Conservation (phyloP, 2,797 vertebrate genomes). For the Cossypha polioptera region DNA sequence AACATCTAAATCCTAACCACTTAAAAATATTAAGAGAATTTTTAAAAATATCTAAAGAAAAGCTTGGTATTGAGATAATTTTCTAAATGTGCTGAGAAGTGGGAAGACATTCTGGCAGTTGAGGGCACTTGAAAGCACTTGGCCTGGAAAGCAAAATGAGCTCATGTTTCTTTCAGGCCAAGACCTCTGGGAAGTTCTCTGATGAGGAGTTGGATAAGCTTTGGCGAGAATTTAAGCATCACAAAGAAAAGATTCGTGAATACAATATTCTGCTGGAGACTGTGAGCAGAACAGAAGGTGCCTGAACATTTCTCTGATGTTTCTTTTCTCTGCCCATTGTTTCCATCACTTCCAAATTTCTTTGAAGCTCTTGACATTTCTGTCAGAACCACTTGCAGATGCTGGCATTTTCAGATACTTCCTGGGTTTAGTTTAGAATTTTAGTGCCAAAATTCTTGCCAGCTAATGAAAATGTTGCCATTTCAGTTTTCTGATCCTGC, state of each 20-base stretch:
- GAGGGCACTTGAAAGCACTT: not conserved
- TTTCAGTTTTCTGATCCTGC: not conserved
- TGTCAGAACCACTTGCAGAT: not conserved
- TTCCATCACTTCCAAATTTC: not conserved
- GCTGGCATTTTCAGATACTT: not conserved
- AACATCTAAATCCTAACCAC: not conserved
- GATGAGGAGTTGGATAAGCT: conserved; percentile 87
- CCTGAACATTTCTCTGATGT: not conserved
- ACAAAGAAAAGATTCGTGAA: conserved; percentile 90
- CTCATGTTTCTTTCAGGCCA: conserved; percentile 78
- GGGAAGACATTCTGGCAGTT: not conserved
- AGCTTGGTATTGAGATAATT: not conserved
- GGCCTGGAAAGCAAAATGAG: not conserved
- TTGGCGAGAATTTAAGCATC: conserved; percentile 91
- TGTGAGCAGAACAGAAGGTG: conserved; percentile 89
- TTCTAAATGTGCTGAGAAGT: not conserved
- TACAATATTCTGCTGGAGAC: conserved; percentile 92
- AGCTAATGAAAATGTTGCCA: not conserved
- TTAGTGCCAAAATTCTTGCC: not conserved
- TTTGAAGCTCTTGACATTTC: not conserved
- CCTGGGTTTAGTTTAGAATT: not conserved
- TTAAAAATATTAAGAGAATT: not conserved
- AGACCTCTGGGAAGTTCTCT: conserved; percentile 90
- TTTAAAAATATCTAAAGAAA: not conserved
- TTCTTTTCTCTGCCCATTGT: not conserved